These are phyloP conservation scores for Pterophyllum scalare DNA, from an alignment of 2,113 vertebrate genomes.

Conservation along the genomic window DNA sequence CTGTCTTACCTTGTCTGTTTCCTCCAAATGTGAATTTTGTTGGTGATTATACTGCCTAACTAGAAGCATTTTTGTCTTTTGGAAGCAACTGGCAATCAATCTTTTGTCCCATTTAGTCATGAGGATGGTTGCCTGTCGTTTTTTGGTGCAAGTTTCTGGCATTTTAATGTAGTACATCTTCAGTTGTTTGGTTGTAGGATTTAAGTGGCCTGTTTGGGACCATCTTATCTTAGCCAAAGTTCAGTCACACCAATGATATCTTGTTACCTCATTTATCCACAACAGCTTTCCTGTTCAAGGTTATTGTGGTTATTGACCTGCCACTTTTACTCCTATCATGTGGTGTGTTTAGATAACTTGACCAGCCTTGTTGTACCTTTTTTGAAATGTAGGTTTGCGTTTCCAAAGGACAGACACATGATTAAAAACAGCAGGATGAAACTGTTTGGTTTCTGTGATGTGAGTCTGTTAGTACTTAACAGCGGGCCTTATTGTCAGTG, in stretches of 20 bases:
- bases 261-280: not conserved
- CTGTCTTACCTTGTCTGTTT: not conserved
- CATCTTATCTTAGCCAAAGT: not conserved
- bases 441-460: not conserved
- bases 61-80: not conserved
- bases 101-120: too few species aligned
- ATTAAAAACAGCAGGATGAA: not conserved
- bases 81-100: not conserved
- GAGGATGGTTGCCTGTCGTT: not conserved
- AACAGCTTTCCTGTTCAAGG: not conserved
- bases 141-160: not conserved
- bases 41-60: not conserved
- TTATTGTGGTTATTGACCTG: not conserved
- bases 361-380: not conserved
- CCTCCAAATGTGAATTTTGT: not conserved
- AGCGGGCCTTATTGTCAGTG: not conserved
- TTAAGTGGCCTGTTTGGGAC: not conserved
- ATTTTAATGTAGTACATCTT: not conserved
- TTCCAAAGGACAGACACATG: not conserved
- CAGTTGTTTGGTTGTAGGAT: not conserved
- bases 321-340: not conserved
- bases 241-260: not conserved
- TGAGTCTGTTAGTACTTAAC: not conserved
- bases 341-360: not conserved
- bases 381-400: not conserved